Base-by-base conservation (phyloP, 2,888 invertebrate genomes). In the Caenorhabditis sulstoni region DNA sequence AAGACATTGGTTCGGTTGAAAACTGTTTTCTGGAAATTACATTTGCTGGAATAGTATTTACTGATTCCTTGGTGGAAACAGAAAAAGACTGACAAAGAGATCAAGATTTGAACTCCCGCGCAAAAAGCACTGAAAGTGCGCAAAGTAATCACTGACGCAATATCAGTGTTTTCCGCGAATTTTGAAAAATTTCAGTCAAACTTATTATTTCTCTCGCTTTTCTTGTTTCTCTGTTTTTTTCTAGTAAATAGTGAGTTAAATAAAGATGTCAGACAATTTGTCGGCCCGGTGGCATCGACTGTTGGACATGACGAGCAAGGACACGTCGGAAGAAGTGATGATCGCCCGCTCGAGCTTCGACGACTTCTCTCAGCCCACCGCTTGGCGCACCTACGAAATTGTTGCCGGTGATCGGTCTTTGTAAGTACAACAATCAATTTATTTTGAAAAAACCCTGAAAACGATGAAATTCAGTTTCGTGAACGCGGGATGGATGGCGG, bases 401-500 rank as follows among this genome's bases (percentile, higher is more conserved):
- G 70, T 84, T 35, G 74, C 74, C 37, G 85, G 83, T 47, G 81
- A 79, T 23, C 62, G 65, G 8, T 64, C 76, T 8, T 70, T 86
- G 82, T 85, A 39, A 61, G 81, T 58, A n/a, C 12, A 1, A 11
- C 18, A 22, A 3, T 53, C 20, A n/a, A n/a, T n/a, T 41, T 39
- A 11, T 39, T 37, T 3, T 22, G 44, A 20, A 55, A 55, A 55
- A n/a, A n/a, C n/a, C n/a, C 2, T 12, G 18, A 47, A 49, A 23
- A 23, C 35, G 7, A 44, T 18, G 0, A 29, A 37, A 58, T 29
- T 39, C 57, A 85, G 86, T 55, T 87, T 73, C 67, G 82, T 87
- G 45, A 87, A 87, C 57, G 73, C 85, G 12, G 87, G 87, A 9
- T 87, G 86, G 84, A 64, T 87, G 29, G 82, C 87, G 53, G 87